phyloP scores from a whole-genome alignment of 2,113 vertebrate genomes.

The Onychostoma macrolepis region DNA sequence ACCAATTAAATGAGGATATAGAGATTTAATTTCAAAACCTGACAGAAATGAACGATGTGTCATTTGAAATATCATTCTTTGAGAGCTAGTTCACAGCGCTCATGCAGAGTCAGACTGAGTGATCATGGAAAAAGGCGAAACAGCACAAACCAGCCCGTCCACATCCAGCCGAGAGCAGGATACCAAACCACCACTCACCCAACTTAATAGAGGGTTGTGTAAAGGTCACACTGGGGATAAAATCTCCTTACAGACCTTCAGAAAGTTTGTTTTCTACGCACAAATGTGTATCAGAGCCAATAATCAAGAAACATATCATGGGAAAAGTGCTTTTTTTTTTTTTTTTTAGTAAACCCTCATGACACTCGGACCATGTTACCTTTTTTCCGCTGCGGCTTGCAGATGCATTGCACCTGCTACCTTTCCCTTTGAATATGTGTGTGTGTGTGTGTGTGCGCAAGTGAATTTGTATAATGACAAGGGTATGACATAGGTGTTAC shows the following conservation, averaged over 20 bases:
- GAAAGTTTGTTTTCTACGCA: background rate
- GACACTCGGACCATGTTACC: conserved; percentile 36
- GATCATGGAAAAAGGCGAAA: conserved; percentile 11
- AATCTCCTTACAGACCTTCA: conserved; percentile 30
- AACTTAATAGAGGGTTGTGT: conserved; percentile 16
- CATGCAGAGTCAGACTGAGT: background rate
- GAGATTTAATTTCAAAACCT: background rate
- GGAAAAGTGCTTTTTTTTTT: background rate
- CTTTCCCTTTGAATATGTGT: conserved; percentile 43
- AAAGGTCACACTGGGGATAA: conserved; percentile 27
- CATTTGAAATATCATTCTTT: background rate
- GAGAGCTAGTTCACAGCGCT: background rate
- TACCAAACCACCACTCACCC: conserved; percentile 4
- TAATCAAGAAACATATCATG: conserved; percentile 18
- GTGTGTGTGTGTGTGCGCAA: conserved; percentile 37
- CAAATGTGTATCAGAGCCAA: conserved; percentile 21
- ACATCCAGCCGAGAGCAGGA: conserved; percentile 21
- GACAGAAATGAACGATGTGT: background rate
- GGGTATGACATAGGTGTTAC: too few relatives aligned
- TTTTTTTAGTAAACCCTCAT: conserved; percentile 24
- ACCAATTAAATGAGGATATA: background rate
- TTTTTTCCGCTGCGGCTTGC: conserved; percentile 34
- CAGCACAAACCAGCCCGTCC: conserved; percentile 17
- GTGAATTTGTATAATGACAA: too few relatives aligned
- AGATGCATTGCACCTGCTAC: conserved; percentile 49